A percentile compares a stretch with the other conserved stretches of the same genome.
Evolutionary conservation across 2,797 vertebrate species (phyloP).

Genomic region (Staurois parvus): DNA sequence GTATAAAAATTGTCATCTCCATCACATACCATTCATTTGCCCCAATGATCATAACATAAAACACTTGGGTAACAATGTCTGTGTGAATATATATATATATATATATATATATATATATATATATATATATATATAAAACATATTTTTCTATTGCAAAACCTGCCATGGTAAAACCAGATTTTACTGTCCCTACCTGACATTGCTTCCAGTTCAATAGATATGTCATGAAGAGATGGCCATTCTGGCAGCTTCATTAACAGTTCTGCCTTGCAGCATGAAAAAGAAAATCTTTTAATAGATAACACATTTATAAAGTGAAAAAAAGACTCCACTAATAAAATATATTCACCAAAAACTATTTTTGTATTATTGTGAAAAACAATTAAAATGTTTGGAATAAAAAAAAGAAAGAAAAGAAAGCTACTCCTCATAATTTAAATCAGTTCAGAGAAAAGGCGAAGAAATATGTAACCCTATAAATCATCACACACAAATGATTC

Average conservation of each 20-base stretch:
- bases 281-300: constrained; percentile 64
- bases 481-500: constrained; percentile 30
- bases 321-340: constrained; percentile 38
- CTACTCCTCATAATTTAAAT: constrained; percentile 7
- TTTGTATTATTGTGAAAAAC: constrained; percentile 37
- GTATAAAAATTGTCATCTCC: too few species aligned
- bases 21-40: not conserved
- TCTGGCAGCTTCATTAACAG: constrained; percentile 71
- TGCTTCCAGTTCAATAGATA: constrained; percentile 69
- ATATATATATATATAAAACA: not conserved
- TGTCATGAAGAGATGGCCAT: constrained; percentile 69
- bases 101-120: too few species aligned
- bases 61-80: not conserved
- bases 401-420: constrained; percentile 24
- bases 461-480: constrained; percentile 27
- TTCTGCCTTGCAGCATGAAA: constrained; percentile 63
- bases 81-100: too few species aligned
- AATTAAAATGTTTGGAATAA: constrained; percentile 44
- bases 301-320: constrained; percentile 27
- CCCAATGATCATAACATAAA: not conserved
- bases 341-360: constrained; percentile 42
- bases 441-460: constrained; percentile 13
- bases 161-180: constrained; percentile 64
- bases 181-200: constrained; percentile 61
- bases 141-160: constrained; percentile 56